These are phyloP conservation scores for Hermodice carunculata DNA, from an alignment of 2,888 invertebrate genomes.

Conservation along the genomic window DNA sequence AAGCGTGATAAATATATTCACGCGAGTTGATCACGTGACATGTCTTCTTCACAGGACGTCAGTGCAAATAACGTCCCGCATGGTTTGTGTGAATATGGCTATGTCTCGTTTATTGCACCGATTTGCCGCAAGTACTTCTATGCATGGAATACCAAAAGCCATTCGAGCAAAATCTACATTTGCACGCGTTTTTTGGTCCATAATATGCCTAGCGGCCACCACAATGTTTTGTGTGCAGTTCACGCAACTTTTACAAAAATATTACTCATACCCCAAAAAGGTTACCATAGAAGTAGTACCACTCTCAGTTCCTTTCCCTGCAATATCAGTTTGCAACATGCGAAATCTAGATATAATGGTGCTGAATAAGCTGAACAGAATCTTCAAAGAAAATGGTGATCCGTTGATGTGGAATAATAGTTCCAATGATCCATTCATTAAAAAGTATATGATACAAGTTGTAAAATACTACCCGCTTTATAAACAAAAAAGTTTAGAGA, in stretches of 20 bases:
- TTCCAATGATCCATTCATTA: conserved; percentile 25
- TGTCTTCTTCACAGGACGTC: too few species aligned
- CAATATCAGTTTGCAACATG: conserved; percentile 33
- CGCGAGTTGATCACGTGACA: too few species aligned
- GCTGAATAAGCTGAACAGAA: conserved; percentile 25
- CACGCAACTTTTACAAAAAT: conserved; percentile 24
- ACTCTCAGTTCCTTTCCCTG: conserved; percentile 24
- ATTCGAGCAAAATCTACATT: conserved; percentile 14
- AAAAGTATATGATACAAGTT: conserved; percentile 27
- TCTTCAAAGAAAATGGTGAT: conserved; percentile 19
- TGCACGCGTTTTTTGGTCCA: conserved; percentile 25
- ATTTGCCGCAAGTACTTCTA: conserved; percentile 28
- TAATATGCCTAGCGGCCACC: conserved; percentile 20
- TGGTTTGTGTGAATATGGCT: too few species aligned
- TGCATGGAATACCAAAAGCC: conserved; percentile 35
- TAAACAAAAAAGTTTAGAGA: conserved; percentile 1
- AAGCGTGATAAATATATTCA: too few species aligned
- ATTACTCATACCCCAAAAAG: conserved; percentile 32
- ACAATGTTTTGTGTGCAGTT: conserved; percentile 30
- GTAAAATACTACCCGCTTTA: conserved; percentile 28
- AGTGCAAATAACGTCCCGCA: too few species aligned
- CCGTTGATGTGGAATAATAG: conserved; percentile 22
- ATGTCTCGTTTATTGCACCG: conserved; percentile 9
- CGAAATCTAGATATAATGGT: conserved; percentile 28
- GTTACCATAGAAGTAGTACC: conserved; percentile 33